These are phyloP conservation scores for Cyclura pinguis DNA, from an alignment of 2,797 vertebrate genomes.

Conservation along the genomic window DNA sequence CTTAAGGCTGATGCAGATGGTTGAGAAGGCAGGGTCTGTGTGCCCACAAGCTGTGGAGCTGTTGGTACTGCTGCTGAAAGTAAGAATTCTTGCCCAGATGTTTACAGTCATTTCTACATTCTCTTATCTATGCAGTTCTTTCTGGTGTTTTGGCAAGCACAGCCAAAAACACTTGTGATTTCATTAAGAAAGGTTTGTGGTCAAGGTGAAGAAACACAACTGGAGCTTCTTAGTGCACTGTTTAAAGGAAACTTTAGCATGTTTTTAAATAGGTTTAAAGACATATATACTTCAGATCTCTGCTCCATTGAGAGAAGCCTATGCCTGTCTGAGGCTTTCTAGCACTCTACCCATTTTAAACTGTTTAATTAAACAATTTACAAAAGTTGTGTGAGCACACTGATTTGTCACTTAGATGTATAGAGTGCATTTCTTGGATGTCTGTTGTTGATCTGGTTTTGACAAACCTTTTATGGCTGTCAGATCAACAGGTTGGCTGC, in stretches of 20 bases:
- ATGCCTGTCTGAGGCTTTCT: constrained; percentile 28
- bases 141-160: constrained; percentile 37
- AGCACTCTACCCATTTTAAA: constrained; percentile 50
- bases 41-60: constrained; percentile 34
- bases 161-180: constrained; percentile 49
- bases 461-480: constrained; percentile 65
- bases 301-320: background rate
- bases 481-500: constrained; percentile 35
- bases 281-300: constrained; percentile 24
- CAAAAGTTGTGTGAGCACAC: constrained; percentile 42
- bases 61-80: constrained; percentile 30
- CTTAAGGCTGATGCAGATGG: constrained; percentile 40
- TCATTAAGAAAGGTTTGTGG: constrained; percentile 40
- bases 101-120: constrained; percentile 55
- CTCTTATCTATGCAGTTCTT: constrained; percentile 62
- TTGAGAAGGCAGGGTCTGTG: constrained; percentile 47
- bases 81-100: constrained; percentile 42
- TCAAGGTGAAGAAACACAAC: constrained; percentile 52
- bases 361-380: constrained; percentile 43
- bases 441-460: constrained; percentile 62
- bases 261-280: constrained; percentile 48
- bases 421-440: constrained; percentile 31
- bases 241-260: constrained; percentile 52
- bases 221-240: constrained; percentile 58
- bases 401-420: background rate